Evolutionary conservation across 2,888 invertebrate species (phyloP).

Genomic region (Neuroscelio doddi): DNA sequence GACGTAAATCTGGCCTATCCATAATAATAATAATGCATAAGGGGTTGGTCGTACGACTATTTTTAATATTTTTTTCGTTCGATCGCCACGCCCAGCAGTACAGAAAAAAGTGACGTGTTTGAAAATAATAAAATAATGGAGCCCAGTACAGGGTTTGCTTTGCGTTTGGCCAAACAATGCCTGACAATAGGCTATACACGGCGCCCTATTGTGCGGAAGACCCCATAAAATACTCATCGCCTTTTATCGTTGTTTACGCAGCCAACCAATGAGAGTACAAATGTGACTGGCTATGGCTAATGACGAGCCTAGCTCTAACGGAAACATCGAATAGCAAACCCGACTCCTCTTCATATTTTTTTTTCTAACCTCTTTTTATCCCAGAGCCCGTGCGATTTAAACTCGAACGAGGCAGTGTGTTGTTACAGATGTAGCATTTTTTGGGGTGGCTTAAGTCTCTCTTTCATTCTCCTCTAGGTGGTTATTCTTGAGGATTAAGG

Average conservation of each 20-base stretch:
- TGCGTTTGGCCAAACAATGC: slow-evolving; percentile 60
- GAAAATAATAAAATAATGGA: slow-evolving; percentile 70
- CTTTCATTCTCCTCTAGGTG: slow-evolving; percentile 42
- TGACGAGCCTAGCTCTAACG: slow-evolving; percentile 58
- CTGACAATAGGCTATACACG: slow-evolving; percentile 62
- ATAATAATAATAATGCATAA: slow-evolving; percentile 46
- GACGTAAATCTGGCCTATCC: slow-evolving; percentile 17
- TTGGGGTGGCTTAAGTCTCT: slow-evolving; percentile 48
- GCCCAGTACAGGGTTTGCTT: slow-evolving; percentile 53
- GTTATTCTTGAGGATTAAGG: slow-evolving; percentile 67
- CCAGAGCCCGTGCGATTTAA: too few relatives aligned
- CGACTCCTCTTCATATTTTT: slow-evolving; percentile 37
- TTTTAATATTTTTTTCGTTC: slow-evolving; percentile 56
- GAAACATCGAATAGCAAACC: slow-evolving; percentile 63
- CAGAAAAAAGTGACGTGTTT: slow-evolving; percentile 66
- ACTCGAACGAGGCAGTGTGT: too few relatives aligned
- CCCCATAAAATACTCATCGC: slow-evolving; percentile 72
- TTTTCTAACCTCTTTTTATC: slow-evolving; percentile 22
- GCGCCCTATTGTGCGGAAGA: slow-evolving; percentile 61
- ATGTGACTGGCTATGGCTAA: slow-evolving; percentile 52
- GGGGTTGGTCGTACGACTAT: slow-evolving; percentile 51
- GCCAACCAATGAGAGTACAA: slow-evolving; percentile 62
- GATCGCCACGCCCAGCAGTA: slow-evolving; percentile 61
- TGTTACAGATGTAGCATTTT: slow-evolving; percentile 67
- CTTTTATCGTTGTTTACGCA: slow-evolving; percentile 70